phyloP scores from a whole-genome alignment of 2,797 vertebrate genomes.

The Caiman crocodilus region DNA sequence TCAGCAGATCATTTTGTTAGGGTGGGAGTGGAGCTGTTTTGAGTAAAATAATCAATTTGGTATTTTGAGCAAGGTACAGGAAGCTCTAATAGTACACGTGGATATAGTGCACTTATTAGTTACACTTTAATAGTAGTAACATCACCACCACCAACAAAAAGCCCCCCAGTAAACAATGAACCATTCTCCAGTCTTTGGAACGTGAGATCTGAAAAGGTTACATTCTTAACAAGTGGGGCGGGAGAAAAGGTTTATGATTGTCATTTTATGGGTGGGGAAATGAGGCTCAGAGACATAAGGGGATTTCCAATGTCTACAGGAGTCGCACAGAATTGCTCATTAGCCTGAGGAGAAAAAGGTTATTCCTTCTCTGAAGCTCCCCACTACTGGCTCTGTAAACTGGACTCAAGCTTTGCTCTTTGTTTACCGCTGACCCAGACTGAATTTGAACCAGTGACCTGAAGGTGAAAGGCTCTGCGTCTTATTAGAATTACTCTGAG shows the following conservation, averaged over 20 bases:
- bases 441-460: slow-evolving; percentile 72
- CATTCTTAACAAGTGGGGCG: not conserved
- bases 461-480: slow-evolving; percentile 70
- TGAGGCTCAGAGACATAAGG: not conserved
- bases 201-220: not conserved
- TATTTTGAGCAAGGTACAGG: not conserved
- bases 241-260: not conserved
- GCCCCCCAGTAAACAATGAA: not conserved
- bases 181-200: not conserved
- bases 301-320: not conserved
- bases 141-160: not conserved
- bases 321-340: fast-evolving
- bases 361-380: not conserved
- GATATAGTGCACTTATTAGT: not conserved
- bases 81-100: not conserved
- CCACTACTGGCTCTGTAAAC: not conserved
- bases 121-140: not conserved
- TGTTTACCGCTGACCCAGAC: slow-evolving; percentile 19
- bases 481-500: slow-evolving; percentile 69
- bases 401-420: fast-evolving
- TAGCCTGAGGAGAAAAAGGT: not conserved
- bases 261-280: not conserved
- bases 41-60: not conserved
- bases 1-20: slow-evolving; percentile 11
- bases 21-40: not conserved